Percentiles rank a stretch among this genome's conserved stretches.
These are phyloP conservation scores for Cantharis rustica DNA, from an alignment of 2,888 invertebrate genomes.

Conservation along the genomic window DNA sequence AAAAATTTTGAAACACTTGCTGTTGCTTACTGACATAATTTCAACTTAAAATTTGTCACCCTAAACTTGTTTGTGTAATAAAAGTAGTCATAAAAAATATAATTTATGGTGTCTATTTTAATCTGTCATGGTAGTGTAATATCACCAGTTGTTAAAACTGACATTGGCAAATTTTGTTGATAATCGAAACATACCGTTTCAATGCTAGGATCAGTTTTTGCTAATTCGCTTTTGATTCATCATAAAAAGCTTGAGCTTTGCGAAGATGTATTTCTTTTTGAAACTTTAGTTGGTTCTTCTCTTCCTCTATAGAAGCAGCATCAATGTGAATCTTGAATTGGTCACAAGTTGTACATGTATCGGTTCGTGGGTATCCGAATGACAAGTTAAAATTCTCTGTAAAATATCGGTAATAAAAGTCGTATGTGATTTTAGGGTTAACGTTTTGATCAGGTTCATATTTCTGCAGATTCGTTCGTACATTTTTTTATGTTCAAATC, in stretches of 20 bases:
- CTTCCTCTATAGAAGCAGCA: background rate
- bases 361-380: background rate
- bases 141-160: background rate
- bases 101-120: no score
- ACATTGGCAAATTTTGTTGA: slow-evolving; percentile 3
- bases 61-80: background rate
- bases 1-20: no score
- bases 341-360: slow-evolving; percentile 4
- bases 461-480: no score
- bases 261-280: slow-evolving; percentile 1
- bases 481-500: no score
- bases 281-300: background rate
- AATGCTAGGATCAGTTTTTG: background rate
- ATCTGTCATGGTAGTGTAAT: no score
- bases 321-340: background rate
- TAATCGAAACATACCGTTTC: background rate
- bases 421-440: no score
- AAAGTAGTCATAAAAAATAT: background rate
- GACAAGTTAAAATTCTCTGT: background rate
- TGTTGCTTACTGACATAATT: no score
- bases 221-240: background rate
- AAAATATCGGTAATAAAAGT: slow-evolving; percentile 1
- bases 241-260: slow-evolving; percentile 5
- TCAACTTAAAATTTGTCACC: no score
- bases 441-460: no score